A percentile compares a stretch with the other conserved stretches of the same genome.
Conservation (phyloP, 1,140 invertebrate species). For the Achatina immaculata region DNA sequence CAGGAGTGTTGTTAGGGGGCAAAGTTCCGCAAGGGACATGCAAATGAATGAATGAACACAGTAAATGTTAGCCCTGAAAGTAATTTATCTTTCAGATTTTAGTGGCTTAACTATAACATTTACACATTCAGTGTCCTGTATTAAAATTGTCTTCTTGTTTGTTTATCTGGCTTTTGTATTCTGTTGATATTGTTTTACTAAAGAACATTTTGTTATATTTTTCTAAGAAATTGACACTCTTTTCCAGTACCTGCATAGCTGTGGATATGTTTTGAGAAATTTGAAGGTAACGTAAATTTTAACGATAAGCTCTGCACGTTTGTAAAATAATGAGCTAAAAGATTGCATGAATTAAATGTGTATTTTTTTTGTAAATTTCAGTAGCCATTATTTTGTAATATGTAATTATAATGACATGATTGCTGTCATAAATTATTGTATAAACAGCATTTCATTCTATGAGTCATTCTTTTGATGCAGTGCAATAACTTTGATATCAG, state of each 20-base stretch:
- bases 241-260: conserved; percentile 18
- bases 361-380: background rate
- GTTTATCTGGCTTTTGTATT: background rate
- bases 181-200: background rate
- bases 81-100: too few species aligned
- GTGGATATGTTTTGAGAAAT: conserved; percentile 7
- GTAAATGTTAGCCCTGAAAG: too few species aligned
- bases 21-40: too few species aligned
- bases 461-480: too few species aligned
- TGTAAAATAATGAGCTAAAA: background rate
- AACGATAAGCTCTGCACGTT: background rate
- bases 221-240: background rate
- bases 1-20: too few species aligned
- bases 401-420: background rate
- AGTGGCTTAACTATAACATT: too few species aligned
- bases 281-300: conserved; percentile 19
- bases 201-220: background rate
- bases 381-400: background rate
- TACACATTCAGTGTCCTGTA: background rate
- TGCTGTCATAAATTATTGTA: background rate
- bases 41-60: too few species aligned
- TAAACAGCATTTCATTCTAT: background rate
- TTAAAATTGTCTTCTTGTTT: background rate
- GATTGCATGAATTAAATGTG: background rate
- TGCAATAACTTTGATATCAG: too few species aligned